A percentile compares a stretch with the other conserved stretches of the same genome.
These are phyloP conservation scores for Amiota communis DNA, from an alignment of 2,888 invertebrate genomes.

Conservation along the genomic window DNA sequence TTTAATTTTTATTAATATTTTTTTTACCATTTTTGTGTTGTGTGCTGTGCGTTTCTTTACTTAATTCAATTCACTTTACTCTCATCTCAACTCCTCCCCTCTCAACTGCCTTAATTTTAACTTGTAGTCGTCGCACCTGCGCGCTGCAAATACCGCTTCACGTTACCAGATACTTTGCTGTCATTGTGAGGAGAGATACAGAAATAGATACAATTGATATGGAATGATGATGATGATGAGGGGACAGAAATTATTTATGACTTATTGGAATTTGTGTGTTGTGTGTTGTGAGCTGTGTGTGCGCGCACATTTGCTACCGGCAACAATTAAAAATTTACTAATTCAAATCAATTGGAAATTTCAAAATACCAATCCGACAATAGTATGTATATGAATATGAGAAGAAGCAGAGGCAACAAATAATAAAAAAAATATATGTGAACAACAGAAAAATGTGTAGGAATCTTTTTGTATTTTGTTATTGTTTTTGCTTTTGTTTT, in stretches of 20 bases:
- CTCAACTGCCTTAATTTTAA: not conserved
- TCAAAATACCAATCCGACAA: not conserved
- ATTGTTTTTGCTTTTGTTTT: no score
- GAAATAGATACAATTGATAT: not conserved
- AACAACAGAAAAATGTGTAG: no score
- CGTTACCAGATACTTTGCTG: not conserved
- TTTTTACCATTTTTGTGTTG: no score
- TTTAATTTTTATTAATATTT: no score
- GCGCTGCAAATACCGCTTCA: no score
- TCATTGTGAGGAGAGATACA: not conserved
- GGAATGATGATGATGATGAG: not conserved
- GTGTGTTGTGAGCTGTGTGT: no score
- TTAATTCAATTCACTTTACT: not conserved
- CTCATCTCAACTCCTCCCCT: not conserved
- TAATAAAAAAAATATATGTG: not conserved
- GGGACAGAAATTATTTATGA: conserved; percentile 66
- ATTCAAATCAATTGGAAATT: conserved; percentile 11
- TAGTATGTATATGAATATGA: no score
- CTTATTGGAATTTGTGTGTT: conserved; percentile 61
- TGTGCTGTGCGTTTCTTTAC: no score
- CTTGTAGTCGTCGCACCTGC: no score
- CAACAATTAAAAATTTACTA: conserved; percentile 45
- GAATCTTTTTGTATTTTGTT: no score
- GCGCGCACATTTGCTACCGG: conserved; percentile 59
- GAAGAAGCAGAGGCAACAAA: not conserved